phyloP scores from a whole-genome alignment of 2,888 invertebrate species.

The Agriopis marginaria region DNA sequence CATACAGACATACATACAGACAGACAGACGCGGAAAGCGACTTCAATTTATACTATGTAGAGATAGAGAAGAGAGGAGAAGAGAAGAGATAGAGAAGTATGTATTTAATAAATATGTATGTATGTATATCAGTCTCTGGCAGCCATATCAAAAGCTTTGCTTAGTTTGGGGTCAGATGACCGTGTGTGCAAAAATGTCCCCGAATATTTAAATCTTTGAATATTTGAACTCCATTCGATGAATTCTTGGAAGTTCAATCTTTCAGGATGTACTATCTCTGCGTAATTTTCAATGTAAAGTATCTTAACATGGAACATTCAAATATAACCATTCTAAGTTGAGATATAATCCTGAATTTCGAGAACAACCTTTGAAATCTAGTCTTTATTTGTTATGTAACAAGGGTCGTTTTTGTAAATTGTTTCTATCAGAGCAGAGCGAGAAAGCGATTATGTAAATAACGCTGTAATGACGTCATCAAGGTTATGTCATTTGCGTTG shows the following conservation, averaged over 20 bases:
- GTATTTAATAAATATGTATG: no score
- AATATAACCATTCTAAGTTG: slow-evolving; percentile 52
- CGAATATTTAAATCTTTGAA: no score
- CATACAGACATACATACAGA: no score
- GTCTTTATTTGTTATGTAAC: slow-evolving; percentile 22
- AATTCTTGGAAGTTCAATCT: slow-evolving; percentile 15
- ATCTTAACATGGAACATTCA: slow-evolving; percentile 55
- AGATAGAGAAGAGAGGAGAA: no score
- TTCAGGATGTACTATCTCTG: slow-evolving; percentile 49
- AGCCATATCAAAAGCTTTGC: no score
- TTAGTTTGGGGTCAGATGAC: no score
- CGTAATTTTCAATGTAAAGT: slow-evolving; percentile 66
- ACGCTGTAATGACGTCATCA: slow-evolving; percentile 74
- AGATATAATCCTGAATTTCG: slow-evolving; percentile 35
- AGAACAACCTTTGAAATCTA: slow-evolving; percentile 14
- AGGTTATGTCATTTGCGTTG: slow-evolving; percentile 68
- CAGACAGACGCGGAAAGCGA: no score
- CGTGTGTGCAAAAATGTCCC: no score
- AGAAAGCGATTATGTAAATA: slow-evolving; percentile 74
- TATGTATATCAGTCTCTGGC: no score
- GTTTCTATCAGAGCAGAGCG: slow-evolving; percentile 22
- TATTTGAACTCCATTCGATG: slow-evolving; percentile 1
- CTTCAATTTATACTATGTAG: no score
- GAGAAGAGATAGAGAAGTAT: no score
- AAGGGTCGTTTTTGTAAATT: slow-evolving; percentile 13